phyloP scores from a whole-genome alignment of 2,797 vertebrate species.

The Chelidonichthys spinosus region DNA sequence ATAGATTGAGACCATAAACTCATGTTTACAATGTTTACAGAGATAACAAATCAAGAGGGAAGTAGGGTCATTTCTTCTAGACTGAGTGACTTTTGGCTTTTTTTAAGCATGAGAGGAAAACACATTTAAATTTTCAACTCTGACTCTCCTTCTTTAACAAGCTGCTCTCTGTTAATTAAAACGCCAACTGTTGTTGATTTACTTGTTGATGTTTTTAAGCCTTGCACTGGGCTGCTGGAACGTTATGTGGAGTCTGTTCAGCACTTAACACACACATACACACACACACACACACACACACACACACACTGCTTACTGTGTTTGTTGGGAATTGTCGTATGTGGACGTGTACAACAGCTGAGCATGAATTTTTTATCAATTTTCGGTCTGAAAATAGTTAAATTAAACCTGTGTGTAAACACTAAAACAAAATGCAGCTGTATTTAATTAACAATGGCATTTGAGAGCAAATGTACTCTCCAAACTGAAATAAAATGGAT shows the following conservation, averaged over 20 bases:
- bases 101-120: not conserved
- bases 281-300: not conserved
- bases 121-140: not conserved
- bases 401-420: not conserved
- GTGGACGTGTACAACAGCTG: conserved; percentile 4
- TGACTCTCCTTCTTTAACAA: not conserved
- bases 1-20: no score
- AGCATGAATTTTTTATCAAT: conserved; percentile 17
- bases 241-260: conserved; percentile 15
- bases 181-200: conserved; percentile 36
- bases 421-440: not conserved
- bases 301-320: not conserved
- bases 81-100: not conserved
- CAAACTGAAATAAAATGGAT: not conserved
- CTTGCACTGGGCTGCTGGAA: conserved; percentile 16
- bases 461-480: not conserved
- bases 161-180: conserved; percentile 20
- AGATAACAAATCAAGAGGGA: no score
- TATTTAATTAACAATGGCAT: not conserved
- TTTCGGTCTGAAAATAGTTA: not conserved
- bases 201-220: conserved; percentile 31
- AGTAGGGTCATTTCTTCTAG: no score
- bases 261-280: conserved; percentile 3
- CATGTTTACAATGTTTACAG: no score
- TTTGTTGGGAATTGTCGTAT: not conserved